Evolutionary conservation across 2,888 invertebrate species (phyloP), one percentile per base, ranked within the genome.

Genomic region (Eristalinus sepulchralis): DNA sequence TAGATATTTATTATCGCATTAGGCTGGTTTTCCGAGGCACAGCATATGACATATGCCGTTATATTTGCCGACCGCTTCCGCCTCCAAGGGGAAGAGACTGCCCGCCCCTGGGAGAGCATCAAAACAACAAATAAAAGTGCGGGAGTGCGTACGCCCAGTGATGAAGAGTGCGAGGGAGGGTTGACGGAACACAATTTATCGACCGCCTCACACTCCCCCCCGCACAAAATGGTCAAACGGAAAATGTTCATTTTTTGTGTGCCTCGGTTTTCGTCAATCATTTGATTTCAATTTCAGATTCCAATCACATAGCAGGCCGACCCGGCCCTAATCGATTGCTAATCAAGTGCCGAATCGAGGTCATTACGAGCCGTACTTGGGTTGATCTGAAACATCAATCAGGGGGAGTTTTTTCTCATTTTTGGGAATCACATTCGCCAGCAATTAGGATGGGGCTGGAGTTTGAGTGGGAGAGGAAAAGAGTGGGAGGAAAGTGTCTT

Each of bases 401-500:
- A 77, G 55, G 68, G 36, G 68, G 39, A 62, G 55, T 60, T 47
- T 36, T 47, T 47, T 31, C 59, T 33, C 31, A 31, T 33, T 62
- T 1, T 39, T 22, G 5, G 4, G 17, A 27, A 71, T 62, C 55
- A 8, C 67, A 72, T 70, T 64, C 59, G 72, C 57, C 47, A 36
- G 36, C 77, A 85, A 85, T 81, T 82, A 85, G 72, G 59, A 2
- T 1, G 27, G 24, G 8, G 34, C 22, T 53, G 17, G 17, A 2
- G 2, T 27, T 27, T 17, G 57, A 34, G 55, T 53, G 11, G 9
- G 31, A 67, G 2, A 3, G 39, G 13, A 20, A 63, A n/a, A n/a
- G n/a, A n/a, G n/a, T n/a, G n/a, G 62, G 24, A n/a, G 6, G 4
- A 55, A 33, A 55, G 1, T 8, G 13, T 5, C 93, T 94, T 95